Percentiles rank a stretch among this genome's conserved stretches.
Conservation (phyloP, 1,140 invertebrate species). For the Papilio polytes region DNA sequence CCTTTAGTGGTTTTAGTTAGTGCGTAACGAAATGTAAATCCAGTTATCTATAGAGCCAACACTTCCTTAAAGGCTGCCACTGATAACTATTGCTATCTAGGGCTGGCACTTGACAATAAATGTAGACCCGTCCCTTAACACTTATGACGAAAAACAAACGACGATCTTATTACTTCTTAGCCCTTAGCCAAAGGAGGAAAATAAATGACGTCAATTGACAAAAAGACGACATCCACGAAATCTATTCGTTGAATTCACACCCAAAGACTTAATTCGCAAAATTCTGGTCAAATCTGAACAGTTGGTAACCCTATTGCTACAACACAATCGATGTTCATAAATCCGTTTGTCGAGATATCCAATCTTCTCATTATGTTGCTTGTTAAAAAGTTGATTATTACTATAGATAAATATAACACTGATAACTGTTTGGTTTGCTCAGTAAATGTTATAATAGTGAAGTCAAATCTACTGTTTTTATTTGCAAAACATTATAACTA, state of each 20-base stretch:
- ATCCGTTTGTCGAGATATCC: slow-evolving; percentile 18
- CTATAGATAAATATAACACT: not conserved
- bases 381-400: slow-evolving; percentile 4
- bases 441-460: not conserved
- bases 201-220: not conserved
- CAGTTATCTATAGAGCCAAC: slow-evolving; percentile 27
- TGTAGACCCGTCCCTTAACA: not conserved
- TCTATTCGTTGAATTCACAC: not conserved
- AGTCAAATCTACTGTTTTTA: not conserved
- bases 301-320: slow-evolving; percentile 5
- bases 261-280: not conserved
- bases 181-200: not conserved
- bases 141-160: not conserved
- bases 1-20: slow-evolving; percentile 33
- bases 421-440: not conserved
- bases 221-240: not conserved
- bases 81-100: slow-evolving; percentile 30
- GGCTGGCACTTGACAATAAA: not conserved
- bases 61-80: slow-evolving; percentile 39
- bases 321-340: slow-evolving; percentile 34
- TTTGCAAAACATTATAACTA: not conserved
- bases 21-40: slow-evolving; percentile 38
- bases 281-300: not conserved
- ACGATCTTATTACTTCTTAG: not conserved
- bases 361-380: slow-evolving; percentile 29